These are phyloP conservation scores for Parelbella ahira DNA, from an alignment of 2,888 invertebrate species.

Conservation along the genomic window DNA sequence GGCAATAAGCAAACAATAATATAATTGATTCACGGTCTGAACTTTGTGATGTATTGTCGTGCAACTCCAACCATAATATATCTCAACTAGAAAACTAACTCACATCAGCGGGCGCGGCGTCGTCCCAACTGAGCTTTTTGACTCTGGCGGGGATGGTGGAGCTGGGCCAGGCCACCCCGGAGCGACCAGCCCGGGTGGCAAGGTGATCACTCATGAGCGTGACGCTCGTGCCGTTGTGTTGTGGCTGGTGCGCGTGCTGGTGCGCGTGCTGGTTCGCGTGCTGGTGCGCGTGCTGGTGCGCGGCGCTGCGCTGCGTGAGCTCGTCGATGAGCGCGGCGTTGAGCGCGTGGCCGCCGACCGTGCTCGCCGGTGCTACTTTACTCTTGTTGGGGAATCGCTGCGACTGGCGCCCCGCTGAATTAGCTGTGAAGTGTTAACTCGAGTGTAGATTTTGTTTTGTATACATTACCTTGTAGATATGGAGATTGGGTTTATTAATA, in stretches of 20 bases:
- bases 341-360: conserved; percentile 31
- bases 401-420: conserved; percentile 38
- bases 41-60: too few species aligned
- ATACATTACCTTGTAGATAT: too few species aligned
- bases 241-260: too few species aligned
- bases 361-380: conserved; percentile 57
- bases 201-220: conserved; percentile 66
- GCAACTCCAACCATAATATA: too few species aligned
- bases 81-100: conserved; percentile 13
- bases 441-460: too few species aligned
- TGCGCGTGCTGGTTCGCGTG: too few species aligned
- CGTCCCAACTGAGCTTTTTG: conserved; percentile 90
- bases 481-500: too few species aligned
- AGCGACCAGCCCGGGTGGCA: conserved; percentile 53
- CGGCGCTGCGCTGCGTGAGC: conserved; percentile 26
- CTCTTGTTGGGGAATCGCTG: conserved; percentile 42
- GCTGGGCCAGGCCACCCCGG: conserved; percentile 83
- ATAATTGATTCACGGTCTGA: too few species aligned
- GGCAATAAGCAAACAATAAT: too few species aligned
- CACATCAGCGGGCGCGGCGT: conserved; percentile 49
- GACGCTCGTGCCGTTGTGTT: conserved; percentile 39
- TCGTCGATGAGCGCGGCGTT: conserved; percentile 34
- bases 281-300: conserved; percentile 34
- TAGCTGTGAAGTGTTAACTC: background rate
- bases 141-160: conserved; percentile 85